These are phyloP conservation scores for Stegophylla sp. DNA, from an alignment of 2,888 invertebrate genomes.

Conservation along the genomic window DNA sequence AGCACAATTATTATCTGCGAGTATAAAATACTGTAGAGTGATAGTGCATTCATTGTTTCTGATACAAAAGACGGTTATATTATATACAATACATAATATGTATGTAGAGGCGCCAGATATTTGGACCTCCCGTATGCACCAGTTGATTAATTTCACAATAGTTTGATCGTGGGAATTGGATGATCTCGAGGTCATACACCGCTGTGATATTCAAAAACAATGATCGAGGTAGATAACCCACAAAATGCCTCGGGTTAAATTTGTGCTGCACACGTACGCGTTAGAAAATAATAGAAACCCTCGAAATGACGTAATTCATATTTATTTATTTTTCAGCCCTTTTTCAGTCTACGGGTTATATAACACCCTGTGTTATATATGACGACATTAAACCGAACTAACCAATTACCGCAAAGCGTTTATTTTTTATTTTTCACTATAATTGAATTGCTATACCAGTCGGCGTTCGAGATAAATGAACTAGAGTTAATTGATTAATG, in stretches of 20 bases:
- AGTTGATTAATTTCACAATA: constrained; percentile 42
- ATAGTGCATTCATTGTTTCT: constrained; percentile 5
- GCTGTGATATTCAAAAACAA: constrained; percentile 33
- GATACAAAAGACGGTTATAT: constrained; percentile 10
- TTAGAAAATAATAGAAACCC: not conserved
- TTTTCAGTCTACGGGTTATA: too few relatives aligned
- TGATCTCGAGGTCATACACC: constrained; percentile 36
- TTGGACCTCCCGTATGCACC: constrained; percentile 28
- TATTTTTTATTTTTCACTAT: too few relatives aligned
- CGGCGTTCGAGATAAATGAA: not conserved
- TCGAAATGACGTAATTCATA: not conserved
- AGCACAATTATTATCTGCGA: constrained; percentile 46
- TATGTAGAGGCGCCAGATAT: constrained; percentile 24
- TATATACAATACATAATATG: not conserved
- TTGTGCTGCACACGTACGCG: not conserved
- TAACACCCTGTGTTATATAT: too few relatives aligned
- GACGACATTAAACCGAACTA: too few relatives aligned
- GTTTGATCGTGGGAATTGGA: constrained; percentile 43
- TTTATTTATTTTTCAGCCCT: too few relatives aligned
- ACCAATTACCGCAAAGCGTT: too few relatives aligned
- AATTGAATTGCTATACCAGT: too few relatives aligned
- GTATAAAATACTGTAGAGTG: not conserved
- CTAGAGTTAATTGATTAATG: not conserved
- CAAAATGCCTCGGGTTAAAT: constrained; percentile 25
- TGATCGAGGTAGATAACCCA: constrained; percentile 47